These are phyloP conservation scores for Tribolium freemani DNA, from an alignment of 2,888 invertebrate genomes.

Conservation along the genomic window DNA sequence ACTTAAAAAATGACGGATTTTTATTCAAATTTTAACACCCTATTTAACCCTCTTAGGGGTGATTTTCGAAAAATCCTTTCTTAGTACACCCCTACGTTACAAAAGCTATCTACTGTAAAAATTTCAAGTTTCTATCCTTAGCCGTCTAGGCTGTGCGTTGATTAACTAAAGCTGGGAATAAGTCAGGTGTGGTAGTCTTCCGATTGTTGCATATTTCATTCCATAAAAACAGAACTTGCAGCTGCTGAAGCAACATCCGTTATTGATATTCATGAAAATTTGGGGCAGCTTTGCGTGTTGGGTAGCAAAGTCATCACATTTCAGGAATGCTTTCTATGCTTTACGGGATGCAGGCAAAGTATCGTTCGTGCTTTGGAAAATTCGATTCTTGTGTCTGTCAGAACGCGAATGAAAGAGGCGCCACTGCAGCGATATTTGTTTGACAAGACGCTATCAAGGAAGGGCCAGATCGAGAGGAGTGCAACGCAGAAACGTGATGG, in stretches of 20 bases:
- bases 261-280: slow-evolving; percentile 1
- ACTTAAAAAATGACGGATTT: too few relatives aligned
- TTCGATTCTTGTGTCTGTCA: slow-evolving; percentile 27
- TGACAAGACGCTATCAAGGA: slow-evolving; percentile 53
- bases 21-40: too few relatives aligned
- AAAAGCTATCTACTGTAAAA: too few relatives aligned
- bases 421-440: slow-evolving; percentile 51
- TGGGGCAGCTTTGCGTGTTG: slow-evolving; percentile 7
- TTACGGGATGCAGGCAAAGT: slow-evolving; percentile 1
- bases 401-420: slow-evolving; percentile 24
- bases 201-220: too few relatives aligned
- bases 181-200: too few relatives aligned
- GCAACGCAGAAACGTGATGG: slow-evolving; percentile 56
- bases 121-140: too few relatives aligned
- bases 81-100: too few relatives aligned
- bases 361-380: slow-evolving; percentile 24
- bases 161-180: too few relatives aligned
- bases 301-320: slow-evolving; percentile 7
- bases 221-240: too few relatives aligned
- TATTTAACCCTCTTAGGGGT: too few relatives aligned
- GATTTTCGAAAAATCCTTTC: too few relatives aligned
- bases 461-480: slow-evolving; percentile 46
- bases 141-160: too few relatives aligned
- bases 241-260: neutral
- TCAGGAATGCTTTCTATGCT: neutral